Evolutionary conservation across 2,888 invertebrate species (phyloP), one percentile per base, ranked within the genome.

Genomic region (Mythimna vitellina): DNA sequence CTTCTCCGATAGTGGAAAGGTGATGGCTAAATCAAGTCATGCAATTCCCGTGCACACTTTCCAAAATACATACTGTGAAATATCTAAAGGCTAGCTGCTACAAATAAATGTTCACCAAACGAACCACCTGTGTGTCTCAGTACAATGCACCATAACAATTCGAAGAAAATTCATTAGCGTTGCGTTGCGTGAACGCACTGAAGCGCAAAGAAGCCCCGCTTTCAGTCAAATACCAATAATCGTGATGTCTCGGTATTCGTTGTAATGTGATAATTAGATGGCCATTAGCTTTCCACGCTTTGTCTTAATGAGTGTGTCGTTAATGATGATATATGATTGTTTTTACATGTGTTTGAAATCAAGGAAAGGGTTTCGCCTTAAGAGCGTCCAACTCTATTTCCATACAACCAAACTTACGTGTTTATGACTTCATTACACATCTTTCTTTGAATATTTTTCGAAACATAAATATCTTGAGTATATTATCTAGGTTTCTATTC

Each of bases 151-250:
- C 57, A 73, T 78, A 58, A 65, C 42, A 46, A 68, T 78, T 80
- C 54, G 54, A 74, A 73, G 82, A 70, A 84, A 82, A 82, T 70
- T 80, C 73, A 84, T 84, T 61, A 57, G 25, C 56, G 29, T 60
- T 3, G 6, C 22, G 29, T 62, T 76, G 77, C 71, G 76, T 76
- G 79, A 56, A 65, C 42, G 62, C 84, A 69, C 64, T 73, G 61
- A 65, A 60, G 72, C 56, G 61, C 25, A 25, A 22, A 70, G 70
- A 71, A 77, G 69, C 53, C 71, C 79, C 60, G 83, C 85, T 84
- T 85, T 84, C 85, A 69, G 85, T 56, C n/a, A 77, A 84, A 84
- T 83, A 83, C 79, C 79, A 71, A 78, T 84, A 78, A 70, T 66
- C 62, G 56, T 58, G 61, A 62, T 69, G 35, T 49, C 29, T 62